Evolutionary conservation across 1,140 invertebrate species (phyloP).

Genomic region (Oreohelix idahoensis): DNA sequence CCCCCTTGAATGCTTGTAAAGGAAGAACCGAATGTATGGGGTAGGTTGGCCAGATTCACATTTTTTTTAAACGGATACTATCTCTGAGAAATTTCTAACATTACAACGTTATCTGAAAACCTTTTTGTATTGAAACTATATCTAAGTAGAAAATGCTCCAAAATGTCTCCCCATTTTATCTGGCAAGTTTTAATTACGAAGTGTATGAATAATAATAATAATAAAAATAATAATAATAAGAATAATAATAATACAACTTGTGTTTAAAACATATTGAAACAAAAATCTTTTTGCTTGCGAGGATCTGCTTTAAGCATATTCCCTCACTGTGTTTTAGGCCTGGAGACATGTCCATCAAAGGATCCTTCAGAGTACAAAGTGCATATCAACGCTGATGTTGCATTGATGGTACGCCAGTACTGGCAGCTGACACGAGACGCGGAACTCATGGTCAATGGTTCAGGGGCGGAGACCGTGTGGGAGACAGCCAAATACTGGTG

Average conservation of each 20-base stretch:
- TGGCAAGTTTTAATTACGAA: not conserved
- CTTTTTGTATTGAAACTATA: no score
- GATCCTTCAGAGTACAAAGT: constrained; percentile 65
- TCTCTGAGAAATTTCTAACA: no score
- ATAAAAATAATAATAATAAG: no score
- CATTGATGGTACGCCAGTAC: constrained; percentile 72
- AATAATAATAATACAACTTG: no score
- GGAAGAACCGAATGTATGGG: no score
- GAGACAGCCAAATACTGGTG: constrained; percentile 56
- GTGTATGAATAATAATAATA: not conserved
- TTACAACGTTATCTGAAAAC: no score
- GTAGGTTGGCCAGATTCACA: no score
- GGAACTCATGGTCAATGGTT: constrained; percentile 52
- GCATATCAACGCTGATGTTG: constrained; percentile 74
- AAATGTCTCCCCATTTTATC: no score
- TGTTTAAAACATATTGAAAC: no score
- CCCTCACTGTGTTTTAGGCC: not conserved
- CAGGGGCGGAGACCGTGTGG: constrained; percentile 56
- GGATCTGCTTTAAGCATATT: not conserved
- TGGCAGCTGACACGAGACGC: constrained; percentile 63
- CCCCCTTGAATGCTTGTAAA: no score
- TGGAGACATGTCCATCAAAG: not conserved
- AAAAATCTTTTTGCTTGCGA: not conserved
- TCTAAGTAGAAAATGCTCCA: no score
- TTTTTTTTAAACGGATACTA: no score